These are phyloP conservation scores for Sminthurinus aureus DNA, from an alignment of 2,888 invertebrate species.

Conservation along the genomic window DNA sequence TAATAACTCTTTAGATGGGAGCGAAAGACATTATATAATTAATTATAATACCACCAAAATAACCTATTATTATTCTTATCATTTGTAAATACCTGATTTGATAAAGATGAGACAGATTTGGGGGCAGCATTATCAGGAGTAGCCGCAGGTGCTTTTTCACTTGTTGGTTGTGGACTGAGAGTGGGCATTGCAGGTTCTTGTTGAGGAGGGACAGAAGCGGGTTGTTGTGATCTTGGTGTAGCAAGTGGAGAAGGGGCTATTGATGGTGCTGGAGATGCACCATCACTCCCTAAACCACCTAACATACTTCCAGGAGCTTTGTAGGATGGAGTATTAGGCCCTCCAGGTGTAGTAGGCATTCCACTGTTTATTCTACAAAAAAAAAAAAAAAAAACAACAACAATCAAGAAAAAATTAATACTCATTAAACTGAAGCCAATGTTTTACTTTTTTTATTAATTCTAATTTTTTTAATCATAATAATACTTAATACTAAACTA, in stretches of 20 bases:
- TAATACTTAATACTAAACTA: too few species aligned
- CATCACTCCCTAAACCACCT: conserved; percentile 48
- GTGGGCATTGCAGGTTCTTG: conserved; percentile 57
- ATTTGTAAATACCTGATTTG: conserved; percentile 62
- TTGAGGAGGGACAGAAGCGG: conserved; percentile 62
- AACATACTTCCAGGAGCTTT: not conserved
- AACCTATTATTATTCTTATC: too few species aligned
- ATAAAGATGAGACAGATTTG: conserved; percentile 63
- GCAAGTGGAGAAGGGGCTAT: conserved; percentile 75
- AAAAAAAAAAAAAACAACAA: not conserved
- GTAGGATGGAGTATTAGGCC: not conserved
- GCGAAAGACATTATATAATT: too few species aligned
- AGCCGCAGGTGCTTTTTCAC: conserved; percentile 62
- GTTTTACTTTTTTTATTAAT: too few species aligned
- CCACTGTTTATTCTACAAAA: conserved; percentile 17
- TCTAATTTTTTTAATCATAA: too few species aligned
- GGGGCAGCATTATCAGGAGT: conserved; percentile 63
- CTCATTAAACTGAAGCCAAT: too few species aligned
- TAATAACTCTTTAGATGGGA: too few species aligned
- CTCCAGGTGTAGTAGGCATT: not conserved
- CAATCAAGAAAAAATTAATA: too few species aligned
- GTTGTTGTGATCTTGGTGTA: conserved; percentile 74
- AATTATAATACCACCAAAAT: too few species aligned
- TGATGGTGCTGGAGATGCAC: conserved; percentile 73
- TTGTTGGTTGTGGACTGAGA: conserved; percentile 62